Evolutionary conservation across 2,113 vertebrate genomes (phyloP), one percentile per base, ranked within the genome.

Genomic region (Hippolais icterina): DNA sequence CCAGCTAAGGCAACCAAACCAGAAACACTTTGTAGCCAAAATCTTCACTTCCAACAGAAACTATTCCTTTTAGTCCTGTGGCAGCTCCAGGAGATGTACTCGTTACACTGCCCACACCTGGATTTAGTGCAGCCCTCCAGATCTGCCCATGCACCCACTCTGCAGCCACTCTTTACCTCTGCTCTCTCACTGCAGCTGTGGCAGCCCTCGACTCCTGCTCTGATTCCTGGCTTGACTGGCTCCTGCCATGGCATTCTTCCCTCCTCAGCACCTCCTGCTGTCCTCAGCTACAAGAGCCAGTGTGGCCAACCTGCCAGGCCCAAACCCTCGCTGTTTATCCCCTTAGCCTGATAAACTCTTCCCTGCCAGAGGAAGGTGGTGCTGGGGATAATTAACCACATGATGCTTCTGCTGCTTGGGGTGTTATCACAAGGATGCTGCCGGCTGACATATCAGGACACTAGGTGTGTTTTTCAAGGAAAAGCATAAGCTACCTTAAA

Each of bases 281-380:
- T 17, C 53, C 41, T 52, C 50, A 83, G 13, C 25, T 64, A 49
- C 63, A 41, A 64, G 12, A 41, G 9, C 15, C 31, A n/a, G 24
- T 0, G 0, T 5, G 44, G 8, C 25, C 35, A 89, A 2, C 24
- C 7, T 54, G 4, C 6, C 22, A 10, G 18, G 3, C 53, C 6
- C n/a, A 81, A 70, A 18, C 28, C 37, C 29, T 31, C 0, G 0
- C n/a, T 61, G 10, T 8, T 33, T 61, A 1, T 22, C 54, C 23
- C 0, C 0, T 5, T 18, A 41, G 19, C 33, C 59, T 83, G 50
- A 90, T 49, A 56, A 90, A 8, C 46, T 44, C 53, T 69, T 33
- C 25, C 37, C 33, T 14, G 31, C 25, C 41, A 80, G 17, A 50
- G 16, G 31, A 79, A 81, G 76, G 39, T 79, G 65, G 15, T 68